phyloP scores from a whole-genome alignment of 2,797 vertebrate species.

The Sphenodon punctatus region DNA sequence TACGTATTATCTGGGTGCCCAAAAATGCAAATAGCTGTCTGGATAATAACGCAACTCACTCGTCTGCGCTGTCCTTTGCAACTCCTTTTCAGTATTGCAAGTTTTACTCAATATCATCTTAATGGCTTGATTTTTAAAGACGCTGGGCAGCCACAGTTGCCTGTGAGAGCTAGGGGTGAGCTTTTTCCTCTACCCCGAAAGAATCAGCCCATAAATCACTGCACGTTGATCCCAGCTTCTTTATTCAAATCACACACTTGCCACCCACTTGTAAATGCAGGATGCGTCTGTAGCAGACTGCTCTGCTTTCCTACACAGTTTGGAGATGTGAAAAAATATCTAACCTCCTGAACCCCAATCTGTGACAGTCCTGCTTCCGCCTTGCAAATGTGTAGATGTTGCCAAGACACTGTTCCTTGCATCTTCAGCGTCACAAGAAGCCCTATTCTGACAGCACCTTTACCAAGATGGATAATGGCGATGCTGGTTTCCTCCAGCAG shows the following conservation, averaged over 20 bases:
- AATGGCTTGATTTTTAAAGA: background rate
- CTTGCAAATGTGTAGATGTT: background rate
- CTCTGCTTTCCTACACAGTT: background rate
- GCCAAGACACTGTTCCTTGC: background rate
- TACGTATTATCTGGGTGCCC: no score
- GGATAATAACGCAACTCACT: no score
- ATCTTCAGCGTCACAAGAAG: background rate
- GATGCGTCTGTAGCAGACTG: background rate
- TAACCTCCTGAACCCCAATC: background rate
- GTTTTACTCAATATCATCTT: background rate
- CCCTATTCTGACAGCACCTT: background rate
- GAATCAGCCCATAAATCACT: background rate
- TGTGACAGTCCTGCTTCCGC: background rate
- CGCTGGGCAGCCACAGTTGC: background rate
- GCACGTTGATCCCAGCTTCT: background rate
- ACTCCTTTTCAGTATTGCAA: no score
- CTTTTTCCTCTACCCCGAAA: background rate
- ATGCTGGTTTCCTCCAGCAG: background rate
- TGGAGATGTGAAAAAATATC: background rate
- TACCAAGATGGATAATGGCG: background rate
- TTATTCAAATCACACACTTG: background rate
- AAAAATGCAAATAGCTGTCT: no score
- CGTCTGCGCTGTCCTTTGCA: no score
- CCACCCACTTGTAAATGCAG: background rate
- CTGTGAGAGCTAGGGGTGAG: background rate